phyloP scores from a whole-genome alignment of 2,888 invertebrate species.

The Hypomecis atomaria region DNA sequence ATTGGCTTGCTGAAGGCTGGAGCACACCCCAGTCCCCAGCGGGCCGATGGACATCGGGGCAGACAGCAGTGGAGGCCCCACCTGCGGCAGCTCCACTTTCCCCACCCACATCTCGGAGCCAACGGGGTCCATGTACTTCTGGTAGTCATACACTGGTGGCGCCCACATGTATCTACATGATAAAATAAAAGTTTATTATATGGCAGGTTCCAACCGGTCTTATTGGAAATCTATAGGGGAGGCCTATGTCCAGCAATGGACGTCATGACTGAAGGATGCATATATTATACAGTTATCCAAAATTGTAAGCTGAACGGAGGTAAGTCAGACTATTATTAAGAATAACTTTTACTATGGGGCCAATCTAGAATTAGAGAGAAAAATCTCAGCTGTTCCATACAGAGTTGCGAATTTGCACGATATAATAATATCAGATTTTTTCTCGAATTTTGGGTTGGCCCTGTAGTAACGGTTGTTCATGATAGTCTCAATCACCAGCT shows the following conservation, averaged over 20 bases:
- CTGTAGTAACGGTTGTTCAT: too few relatives aligned
- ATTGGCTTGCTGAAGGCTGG: slow-evolving; percentile 63
- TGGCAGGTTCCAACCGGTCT: too few relatives aligned
- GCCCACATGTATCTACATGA: slow-evolving; percentile 70
- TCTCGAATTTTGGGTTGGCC: too few relatives aligned
- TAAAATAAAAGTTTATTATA: not conserved
- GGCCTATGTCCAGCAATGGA: too few relatives aligned
- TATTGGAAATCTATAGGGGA: too few relatives aligned
- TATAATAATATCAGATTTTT: too few relatives aligned
- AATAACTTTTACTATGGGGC: not conserved
- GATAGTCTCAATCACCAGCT: too few relatives aligned
- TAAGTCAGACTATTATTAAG: too few relatives aligned
- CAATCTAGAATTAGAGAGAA: not conserved
- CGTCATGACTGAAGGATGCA: too few relatives aligned
- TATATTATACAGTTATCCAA: too few relatives aligned
- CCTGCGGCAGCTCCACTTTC: slow-evolving; percentile 65
- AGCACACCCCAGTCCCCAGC: slow-evolving; percentile 57
- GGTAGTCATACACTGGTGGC: slow-evolving; percentile 65
- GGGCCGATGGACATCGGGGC: slow-evolving; percentile 64
- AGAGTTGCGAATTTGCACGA: too few relatives aligned
- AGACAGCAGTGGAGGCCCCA: slow-evolving; percentile 62
- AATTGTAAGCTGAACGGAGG: too few relatives aligned
- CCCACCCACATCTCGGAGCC: slow-evolving; percentile 65
- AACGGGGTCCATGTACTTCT: slow-evolving; percentile 58
- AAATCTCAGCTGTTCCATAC: not conserved